These are phyloP conservation scores for Corythornis leucogaster DNA, from an alignment of 2,797 vertebrate species.

Conservation along the genomic window DNA sequence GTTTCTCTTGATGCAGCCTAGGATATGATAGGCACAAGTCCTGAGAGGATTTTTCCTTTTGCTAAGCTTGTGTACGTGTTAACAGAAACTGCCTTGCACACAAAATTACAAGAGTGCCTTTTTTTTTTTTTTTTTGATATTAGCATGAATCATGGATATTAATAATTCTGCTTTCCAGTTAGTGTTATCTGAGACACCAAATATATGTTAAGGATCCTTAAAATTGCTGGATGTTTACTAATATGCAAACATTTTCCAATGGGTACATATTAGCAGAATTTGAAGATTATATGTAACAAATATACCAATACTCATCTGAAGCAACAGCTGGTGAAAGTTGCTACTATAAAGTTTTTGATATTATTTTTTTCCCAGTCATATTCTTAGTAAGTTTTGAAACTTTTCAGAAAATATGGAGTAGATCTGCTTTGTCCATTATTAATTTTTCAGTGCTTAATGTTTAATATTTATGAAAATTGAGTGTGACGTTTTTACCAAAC, in stretches of 20 bases:
- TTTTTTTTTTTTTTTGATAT: not conserved
- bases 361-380: not conserved
- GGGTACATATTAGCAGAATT: not conserved
- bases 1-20: no score
- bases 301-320: not conserved
- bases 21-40: no score
- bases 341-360: not conserved
- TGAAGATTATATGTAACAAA: not conserved
- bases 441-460: not conserved
- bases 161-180: not conserved
- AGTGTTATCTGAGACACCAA: not conserved
- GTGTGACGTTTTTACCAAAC: not conserved
- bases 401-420: not conserved
- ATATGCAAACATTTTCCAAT: not conserved
- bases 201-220: not conserved
- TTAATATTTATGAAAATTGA: not conserved
- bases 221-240: not conserved
- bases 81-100: not conserved
- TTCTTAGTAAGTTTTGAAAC: not conserved
- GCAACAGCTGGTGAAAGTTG: not conserved
- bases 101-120: not conserved
- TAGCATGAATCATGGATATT: not conserved
- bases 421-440: not conserved
- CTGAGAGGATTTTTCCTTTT: not conserved
- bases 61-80: rapidly evolving